Percentiles rank a stretch among this genome's conserved stretches.
These are phyloP conservation scores for Chiloscyllium punctatum DNA, from an alignment of 2,797 vertebrate species.

Conservation along the genomic window DNA sequence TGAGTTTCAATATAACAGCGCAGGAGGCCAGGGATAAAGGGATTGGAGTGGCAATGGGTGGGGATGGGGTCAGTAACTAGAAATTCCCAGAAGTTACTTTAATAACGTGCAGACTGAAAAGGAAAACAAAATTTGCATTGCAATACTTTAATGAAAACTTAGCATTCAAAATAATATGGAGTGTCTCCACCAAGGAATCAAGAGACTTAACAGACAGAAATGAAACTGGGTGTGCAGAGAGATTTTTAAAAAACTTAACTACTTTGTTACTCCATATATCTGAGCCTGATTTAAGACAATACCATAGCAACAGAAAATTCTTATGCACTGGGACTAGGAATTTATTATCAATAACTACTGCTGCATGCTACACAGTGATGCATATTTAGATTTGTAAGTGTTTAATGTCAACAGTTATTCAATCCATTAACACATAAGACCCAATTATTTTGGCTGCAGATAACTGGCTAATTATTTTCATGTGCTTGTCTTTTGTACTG, in stretches of 20 bases:
- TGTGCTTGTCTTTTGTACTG: neutral
- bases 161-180: neutral
- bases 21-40: neutral
- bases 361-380: neutral
- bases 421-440: neutral
- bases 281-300: neutral
- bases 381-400: neutral
- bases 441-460: neutral
- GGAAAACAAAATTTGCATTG: neutral
- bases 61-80: neutral
- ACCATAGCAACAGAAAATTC: too few species aligned
- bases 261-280: slow-evolving; percentile 2
- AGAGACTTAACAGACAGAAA: neutral
- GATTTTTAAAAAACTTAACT: neutral
- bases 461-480: neutral
- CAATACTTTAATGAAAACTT: neutral
- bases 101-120: neutral
- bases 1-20: neutral
- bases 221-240: neutral
- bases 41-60: neutral
- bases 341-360: neutral
- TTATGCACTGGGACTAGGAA: neutral
- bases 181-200: neutral
- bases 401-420: neutral
- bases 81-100: neutral